Evolutionary conservation across 2,797 vertebrate species (phyloP), one percentile per base, ranked within the genome.

Genomic region (Falco columbarius): DNA sequence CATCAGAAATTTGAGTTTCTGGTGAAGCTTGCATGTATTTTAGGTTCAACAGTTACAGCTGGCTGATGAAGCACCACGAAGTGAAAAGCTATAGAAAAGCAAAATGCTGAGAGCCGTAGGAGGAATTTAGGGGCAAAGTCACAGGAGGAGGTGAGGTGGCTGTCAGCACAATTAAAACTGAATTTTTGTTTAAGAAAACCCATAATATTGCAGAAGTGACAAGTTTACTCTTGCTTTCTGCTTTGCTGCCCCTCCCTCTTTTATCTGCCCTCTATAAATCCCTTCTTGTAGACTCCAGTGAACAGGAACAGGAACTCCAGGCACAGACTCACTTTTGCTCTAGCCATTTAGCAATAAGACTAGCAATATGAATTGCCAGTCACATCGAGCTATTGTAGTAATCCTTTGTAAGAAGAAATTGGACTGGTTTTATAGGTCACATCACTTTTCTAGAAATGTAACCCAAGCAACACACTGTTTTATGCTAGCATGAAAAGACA

Each of bases 351-450:
- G 63, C 59, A 82, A 26, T 55, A 51, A 77, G 44, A n/a, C 55
- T 54, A 67, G 24, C 16, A 44, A 32, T 67, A 73, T 7, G 36
- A 85, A 85, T 90, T 87, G 67, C 71, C 68, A 76, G 88, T 73
- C 86, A 67, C 67, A 79, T 61, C 55, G 38, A 47, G 59, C 49
- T 93, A 36, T 52, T 86, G 36, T 56, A 76, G 29, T n/a, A 72
- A 76, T 71, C 56, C 38, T 92, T 80, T 77, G 34, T 56, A 76
- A 65, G 54, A 86, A 67, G 81, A 94, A 93, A 82, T 76, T 81
- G 54, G 74, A 90, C 55, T 6, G 5, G 42, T 89, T 94, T 94
- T 93, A 73, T 92, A 97, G 88, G 90, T 89, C 92, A 85, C 52
- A 85, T 87, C 49, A 18, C 36, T 86, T 86, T 66, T 72, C 52